A percentile compares a stretch with the other conserved stretches of the same genome.
These are phyloP conservation scores for Ylistrum balloti DNA, from an alignment of 1,140 invertebrate genomes.

Conservation along the genomic window DNA sequence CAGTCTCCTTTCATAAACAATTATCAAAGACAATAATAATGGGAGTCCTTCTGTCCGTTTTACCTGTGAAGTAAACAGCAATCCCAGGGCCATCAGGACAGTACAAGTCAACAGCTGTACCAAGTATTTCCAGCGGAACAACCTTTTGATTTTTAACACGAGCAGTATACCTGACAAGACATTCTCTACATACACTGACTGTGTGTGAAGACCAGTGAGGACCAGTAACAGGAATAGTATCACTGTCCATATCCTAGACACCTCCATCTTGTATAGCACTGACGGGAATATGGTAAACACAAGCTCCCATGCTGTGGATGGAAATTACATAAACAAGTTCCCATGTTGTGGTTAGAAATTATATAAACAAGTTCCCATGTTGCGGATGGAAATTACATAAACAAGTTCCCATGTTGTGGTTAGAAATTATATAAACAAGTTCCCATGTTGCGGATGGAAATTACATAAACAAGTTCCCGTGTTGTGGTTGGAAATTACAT, in stretches of 20 bases:
- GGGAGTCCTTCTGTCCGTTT: too few species aligned
- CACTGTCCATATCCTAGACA: conserved; percentile 96
- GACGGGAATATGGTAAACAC: conserved; percentile 98
- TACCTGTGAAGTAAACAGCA: conserved; percentile 78
- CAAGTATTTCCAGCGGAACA: conserved; percentile 79
- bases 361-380: too few species aligned
- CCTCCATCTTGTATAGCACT: conserved; percentile 95
- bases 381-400: too few species aligned
- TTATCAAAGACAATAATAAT: too few species aligned
- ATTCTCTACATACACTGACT: conserved; percentile 91
- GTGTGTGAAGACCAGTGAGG: conserved; percentile 93
- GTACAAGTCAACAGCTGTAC: conserved; percentile 71
- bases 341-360: too few species aligned
- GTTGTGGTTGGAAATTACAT: too few species aligned
- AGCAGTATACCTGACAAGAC: conserved; percentile 89
- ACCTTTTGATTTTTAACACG: conserved; percentile 84
- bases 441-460: too few species aligned
- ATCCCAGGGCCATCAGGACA: conserved; percentile 69
- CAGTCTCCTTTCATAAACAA: too few species aligned
- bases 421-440: too few species aligned
- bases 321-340: too few species aligned
- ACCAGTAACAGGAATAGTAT: conserved; percentile 99
- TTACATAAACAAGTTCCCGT: too few species aligned
- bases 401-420: too few species aligned
- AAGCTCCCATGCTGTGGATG: conserved; percentile 91